These are phyloP conservation scores for Syrista parreyssii DNA, from an alignment of 2,888 invertebrate genomes.

Conservation along the genomic window DNA sequence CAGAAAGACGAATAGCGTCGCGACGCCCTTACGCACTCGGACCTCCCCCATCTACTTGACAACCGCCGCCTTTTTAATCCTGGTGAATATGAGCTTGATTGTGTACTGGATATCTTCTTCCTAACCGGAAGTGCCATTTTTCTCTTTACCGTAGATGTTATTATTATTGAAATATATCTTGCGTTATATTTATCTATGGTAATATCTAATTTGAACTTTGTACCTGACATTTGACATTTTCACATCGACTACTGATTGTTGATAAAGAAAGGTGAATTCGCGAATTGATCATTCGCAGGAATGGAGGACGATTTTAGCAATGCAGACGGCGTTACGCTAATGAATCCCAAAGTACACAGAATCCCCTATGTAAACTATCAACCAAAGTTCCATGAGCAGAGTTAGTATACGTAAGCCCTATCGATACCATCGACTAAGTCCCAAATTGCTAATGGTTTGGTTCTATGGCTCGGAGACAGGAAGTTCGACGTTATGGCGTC, in stretches of 20 bases:
- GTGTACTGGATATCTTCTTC: background rate
- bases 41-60: background rate
- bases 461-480: background rate
- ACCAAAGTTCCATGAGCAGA: background rate
- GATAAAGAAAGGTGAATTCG: background rate
- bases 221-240: background rate
- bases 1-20: slow-evolving; percentile 10
- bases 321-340: slow-evolving; percentile 25
- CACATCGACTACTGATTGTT: background rate
- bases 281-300: background rate
- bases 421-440: background rate
- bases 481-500: background rate
- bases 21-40: background rate
- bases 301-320: slow-evolving; percentile 8
- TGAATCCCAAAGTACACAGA: slow-evolving; percentile 28
- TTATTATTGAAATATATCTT: background rate
- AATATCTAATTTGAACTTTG: background rate
- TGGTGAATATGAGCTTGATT: background rate
- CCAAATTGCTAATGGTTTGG: slow-evolving; percentile 2
- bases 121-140: background rate
- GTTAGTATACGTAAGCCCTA: background rate
- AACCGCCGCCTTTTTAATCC: background rate
- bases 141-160: background rate
- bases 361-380: slow-evolving; percentile 6
- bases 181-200: background rate